Conservation (phyloP, 1,140 invertebrate genomes). For the Camponotus floridanus region DNA sequence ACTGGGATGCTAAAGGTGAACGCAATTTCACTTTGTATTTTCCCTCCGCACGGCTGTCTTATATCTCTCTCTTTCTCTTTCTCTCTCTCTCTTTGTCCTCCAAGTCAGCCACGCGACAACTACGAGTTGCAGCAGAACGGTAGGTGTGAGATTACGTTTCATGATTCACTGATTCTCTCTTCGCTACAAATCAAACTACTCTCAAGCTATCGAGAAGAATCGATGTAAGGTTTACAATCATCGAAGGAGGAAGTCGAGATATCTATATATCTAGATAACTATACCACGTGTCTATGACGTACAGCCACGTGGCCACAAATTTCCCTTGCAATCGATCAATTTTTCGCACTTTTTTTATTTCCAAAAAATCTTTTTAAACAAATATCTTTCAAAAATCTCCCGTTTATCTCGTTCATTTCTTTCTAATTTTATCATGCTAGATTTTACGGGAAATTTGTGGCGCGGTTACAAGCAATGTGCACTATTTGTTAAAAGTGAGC, state of each 20-base stretch:
- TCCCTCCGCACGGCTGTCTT: constrained; percentile 5
- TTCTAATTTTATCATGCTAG: background rate
- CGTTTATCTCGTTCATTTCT: background rate
- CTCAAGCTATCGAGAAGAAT: constrained; percentile 42
- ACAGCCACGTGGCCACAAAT: constrained; percentile 23
- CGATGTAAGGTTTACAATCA: constrained; percentile 29
- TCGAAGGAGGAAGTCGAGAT: constrained; percentile 28
- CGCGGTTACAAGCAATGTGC: constrained; percentile 82
- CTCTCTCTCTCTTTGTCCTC: background rate
- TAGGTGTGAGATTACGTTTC: constrained; percentile 58
- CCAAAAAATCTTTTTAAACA: background rate
- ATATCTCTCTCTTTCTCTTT: background rate
- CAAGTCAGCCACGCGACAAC: constrained; percentile 2
- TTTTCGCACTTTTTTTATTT: background rate
- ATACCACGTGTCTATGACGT: constrained; percentile 46
- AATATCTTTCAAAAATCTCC: too few relatives aligned
- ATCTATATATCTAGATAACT: constrained; percentile 49
- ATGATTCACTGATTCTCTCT: constrained; percentile 4
- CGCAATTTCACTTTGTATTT: constrained; percentile 66
- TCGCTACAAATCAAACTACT: constrained; percentile 11
- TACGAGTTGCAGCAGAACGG: constrained; percentile 4
- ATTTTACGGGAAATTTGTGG: constrained; percentile 79
- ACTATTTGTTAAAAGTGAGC: constrained; percentile 87
- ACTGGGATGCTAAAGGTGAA: constrained; percentile 67
- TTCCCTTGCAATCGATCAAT: background rate